Percentiles rank a stretch among this genome's conserved stretches.
These are phyloP conservation scores for Cylloceria caligata DNA, from an alignment of 2,888 invertebrate species.

Conservation along the genomic window DNA sequence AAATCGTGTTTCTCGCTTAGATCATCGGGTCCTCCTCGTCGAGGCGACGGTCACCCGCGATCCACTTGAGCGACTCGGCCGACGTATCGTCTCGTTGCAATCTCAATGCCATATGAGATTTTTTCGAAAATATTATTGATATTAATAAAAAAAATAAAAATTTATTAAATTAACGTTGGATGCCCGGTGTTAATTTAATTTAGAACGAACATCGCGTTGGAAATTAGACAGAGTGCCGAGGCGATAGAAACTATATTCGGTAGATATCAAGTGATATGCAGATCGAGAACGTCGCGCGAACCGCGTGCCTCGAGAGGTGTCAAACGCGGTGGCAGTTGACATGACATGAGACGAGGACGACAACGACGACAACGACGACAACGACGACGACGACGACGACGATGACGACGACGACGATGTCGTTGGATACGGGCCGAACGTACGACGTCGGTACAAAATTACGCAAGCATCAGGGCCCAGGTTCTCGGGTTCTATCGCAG, in stretches of 20 bases:
- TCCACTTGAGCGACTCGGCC: background rate
- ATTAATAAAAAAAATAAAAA: background rate
- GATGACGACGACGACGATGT: constrained; percentile 65
- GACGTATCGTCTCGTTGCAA: background rate
- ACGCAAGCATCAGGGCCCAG: constrained; percentile 68
- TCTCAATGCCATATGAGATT: background rate
- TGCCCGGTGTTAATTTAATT: background rate
- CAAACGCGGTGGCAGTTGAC: constrained; percentile 81
- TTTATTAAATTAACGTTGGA: background rate
- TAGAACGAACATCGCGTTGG: constrained; percentile 8
- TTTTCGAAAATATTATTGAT: background rate
- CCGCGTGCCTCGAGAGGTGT: constrained; percentile 70
- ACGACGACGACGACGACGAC: constrained; percentile 54
- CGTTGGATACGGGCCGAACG: constrained; percentile 59
- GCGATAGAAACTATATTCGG: background rate
- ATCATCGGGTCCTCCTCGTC: background rate
- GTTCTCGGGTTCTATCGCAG: constrained; percentile 30
- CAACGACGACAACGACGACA: constrained; percentile 63
- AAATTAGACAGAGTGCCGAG: background rate
- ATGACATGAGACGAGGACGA: constrained; percentile 76
- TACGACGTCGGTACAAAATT: constrained; percentile 69
- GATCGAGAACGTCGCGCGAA: constrained; percentile 38
- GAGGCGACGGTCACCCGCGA: constrained; percentile 8
- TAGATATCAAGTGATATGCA: background rate
- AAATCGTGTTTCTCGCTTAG: background rate